Conservation (phyloP, 1,140 invertebrate genomes). For the Drosophila sulfurigaster region DNA sequence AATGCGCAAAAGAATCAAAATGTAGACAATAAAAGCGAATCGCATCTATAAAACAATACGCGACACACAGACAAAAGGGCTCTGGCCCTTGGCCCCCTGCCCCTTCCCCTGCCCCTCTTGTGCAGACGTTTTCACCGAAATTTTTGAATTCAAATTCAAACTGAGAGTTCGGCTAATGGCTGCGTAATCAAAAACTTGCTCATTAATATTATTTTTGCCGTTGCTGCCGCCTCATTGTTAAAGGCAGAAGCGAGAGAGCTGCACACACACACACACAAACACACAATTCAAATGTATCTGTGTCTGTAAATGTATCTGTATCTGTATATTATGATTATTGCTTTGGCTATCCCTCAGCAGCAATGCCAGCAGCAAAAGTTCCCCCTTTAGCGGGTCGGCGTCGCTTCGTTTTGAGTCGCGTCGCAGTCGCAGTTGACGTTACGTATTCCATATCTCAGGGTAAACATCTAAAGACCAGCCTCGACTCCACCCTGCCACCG, state of each 20-base stretch:
- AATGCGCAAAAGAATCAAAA: conserved; percentile 46
- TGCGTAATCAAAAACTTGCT: conserved; percentile 62
- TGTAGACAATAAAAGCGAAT: conserved; percentile 49
- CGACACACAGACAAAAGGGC: conserved; percentile 25
- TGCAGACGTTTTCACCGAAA: conserved; percentile 13
- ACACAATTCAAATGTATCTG: conserved; percentile 18
- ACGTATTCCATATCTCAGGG: conserved; percentile 59
- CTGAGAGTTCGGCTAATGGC: conserved; percentile 49
- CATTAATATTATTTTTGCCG: conserved; percentile 59
- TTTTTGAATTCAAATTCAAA: conserved; percentile 52
- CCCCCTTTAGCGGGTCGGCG: conserved; percentile 43
- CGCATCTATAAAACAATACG: conserved; percentile 44
- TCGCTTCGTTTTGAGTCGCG: too few species aligned
- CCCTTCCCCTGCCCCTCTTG: neutral
- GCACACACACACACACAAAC: conserved; percentile 10
- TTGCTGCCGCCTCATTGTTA: conserved; percentile 42
- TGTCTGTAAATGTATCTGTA: conserved; percentile 33
- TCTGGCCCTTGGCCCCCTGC: conserved; percentile 5
- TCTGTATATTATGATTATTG: conserved; percentile 66
- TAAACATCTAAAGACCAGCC: conserved; percentile 59
- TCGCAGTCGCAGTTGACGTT: neutral
- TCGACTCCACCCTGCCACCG: conserved; percentile 22
- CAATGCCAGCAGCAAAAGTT: conserved; percentile 31
- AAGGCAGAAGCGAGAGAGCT: conserved; percentile 15
- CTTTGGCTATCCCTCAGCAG: conserved; percentile 56